phyloP scores from a whole-genome alignment of 2,113 vertebrate species.

The Atherinomorus stipes region DNA sequence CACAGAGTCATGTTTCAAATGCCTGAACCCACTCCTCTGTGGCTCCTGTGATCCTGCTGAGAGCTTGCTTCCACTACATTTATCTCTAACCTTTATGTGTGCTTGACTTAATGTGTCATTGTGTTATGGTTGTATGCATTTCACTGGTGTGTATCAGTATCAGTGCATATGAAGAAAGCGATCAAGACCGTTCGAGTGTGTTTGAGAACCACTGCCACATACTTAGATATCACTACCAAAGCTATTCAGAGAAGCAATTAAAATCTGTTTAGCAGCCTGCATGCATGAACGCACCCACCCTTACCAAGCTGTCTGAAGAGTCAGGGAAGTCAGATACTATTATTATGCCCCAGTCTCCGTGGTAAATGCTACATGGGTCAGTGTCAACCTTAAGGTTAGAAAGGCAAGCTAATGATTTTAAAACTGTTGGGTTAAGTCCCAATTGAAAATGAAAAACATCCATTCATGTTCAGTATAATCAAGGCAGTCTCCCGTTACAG shows the following conservation, averaged over 20 bases:
- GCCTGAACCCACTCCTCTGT: slow-evolving; percentile 53
- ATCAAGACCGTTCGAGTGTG: slow-evolving; percentile 44
- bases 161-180: slow-evolving; percentile 22
- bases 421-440: slow-evolving; percentile 43
- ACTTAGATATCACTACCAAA: slow-evolving; percentile 72
- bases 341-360: slow-evolving; percentile 71
- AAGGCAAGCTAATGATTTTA: slow-evolving; percentile 40
- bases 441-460: slow-evolving; percentile 24
- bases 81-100: slow-evolving; percentile 62
- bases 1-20: slow-evolving; percentile 70
- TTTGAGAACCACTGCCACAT: slow-evolving; percentile 66
- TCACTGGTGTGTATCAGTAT: slow-evolving; percentile 50
- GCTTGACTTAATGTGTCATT: slow-evolving; percentile 57
- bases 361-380: slow-evolving; percentile 65
- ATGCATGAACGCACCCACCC: slow-evolving; percentile 62
- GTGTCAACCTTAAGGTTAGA: slow-evolving; percentile 52
- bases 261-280: slow-evolving; percentile 77
- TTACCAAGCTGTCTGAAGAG: slow-evolving; percentile 68
- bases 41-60: slow-evolving; percentile 62
- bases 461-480: slow-evolving; percentile 9
- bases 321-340: slow-evolving; percentile 71
- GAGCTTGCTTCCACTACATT: slow-evolving; percentile 55
- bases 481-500: slow-evolving; percentile 5
- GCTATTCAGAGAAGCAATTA: slow-evolving; percentile 80
- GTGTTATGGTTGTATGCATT: slow-evolving; percentile 49